These are phyloP conservation scores for Lanistes nyassanus DNA, from an alignment of 1,140 invertebrate genomes.

Conservation along the genomic window DNA sequence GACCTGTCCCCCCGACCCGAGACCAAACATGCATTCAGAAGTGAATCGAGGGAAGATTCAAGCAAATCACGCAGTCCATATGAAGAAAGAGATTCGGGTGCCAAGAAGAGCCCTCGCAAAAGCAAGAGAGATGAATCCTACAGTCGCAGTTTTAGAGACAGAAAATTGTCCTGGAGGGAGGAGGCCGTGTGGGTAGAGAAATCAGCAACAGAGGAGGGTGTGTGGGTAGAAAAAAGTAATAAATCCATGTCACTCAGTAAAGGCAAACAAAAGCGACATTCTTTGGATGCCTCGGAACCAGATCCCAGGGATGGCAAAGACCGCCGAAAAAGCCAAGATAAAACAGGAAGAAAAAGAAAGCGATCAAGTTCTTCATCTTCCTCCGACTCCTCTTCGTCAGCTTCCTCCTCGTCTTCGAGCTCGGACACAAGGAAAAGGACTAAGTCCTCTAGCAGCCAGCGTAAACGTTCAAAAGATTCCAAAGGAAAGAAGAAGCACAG, in stretches of 20 bases:
- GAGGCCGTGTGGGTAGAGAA: not conserved
- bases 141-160: not conserved
- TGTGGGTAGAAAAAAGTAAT: not conserved
- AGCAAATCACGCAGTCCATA: no score
- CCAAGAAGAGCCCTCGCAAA: no score
- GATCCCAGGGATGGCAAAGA: not conserved
- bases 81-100: no score
- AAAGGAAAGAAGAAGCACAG: no score
- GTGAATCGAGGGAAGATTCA: no score
- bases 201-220: not conserved
- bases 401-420: constrained; percentile 3
- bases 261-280: not conserved
- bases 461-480: no score
- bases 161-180: constrained; percentile 14
- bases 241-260: not conserved
- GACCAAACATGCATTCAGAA: no score
- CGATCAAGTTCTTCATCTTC: constrained; percentile 2
- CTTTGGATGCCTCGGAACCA: no score
- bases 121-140: no score
- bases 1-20: no score
- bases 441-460: no score
- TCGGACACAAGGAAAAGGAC: no score
- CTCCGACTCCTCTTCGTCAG: constrained; percentile 15
- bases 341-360: not conserved
- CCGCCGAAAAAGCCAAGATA: not conserved